Percentiles rank a stretch among this genome's conserved stretches.
Conservation (phyloP, 2,888 invertebrate genomes). For the Thysanoteuthis rhombus region DNA sequence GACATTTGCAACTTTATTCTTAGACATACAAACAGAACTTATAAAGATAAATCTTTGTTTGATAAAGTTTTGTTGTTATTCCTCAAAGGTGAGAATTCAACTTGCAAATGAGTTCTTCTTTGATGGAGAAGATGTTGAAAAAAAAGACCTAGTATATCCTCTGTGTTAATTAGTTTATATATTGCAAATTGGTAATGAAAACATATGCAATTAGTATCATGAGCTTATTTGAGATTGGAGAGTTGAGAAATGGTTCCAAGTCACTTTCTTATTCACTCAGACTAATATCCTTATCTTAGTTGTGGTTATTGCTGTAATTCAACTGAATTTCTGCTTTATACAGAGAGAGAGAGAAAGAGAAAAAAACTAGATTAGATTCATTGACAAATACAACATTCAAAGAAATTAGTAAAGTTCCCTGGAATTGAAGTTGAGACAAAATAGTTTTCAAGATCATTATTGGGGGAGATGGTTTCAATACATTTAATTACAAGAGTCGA, state of each 20-base stretch:
- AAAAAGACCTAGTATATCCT: not conserved
- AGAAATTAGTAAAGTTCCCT: not conserved
- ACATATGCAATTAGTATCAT: not conserved
- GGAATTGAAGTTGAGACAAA: not conserved
- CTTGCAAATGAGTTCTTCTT: not conserved
- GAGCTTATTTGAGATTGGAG: not conserved
- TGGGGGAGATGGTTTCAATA: too few species aligned
- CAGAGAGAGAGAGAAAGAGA: not conserved
- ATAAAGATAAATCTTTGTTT: not conserved
- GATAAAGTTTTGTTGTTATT: not conserved
- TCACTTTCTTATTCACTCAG: not conserved
- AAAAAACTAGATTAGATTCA: not conserved
- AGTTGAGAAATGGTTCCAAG: not conserved
- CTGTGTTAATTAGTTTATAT: not conserved
- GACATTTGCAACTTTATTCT: not conserved
- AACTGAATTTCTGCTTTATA: not conserved
- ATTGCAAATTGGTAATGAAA: not conserved
- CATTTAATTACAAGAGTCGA: too few species aligned
- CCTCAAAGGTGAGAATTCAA: not conserved
- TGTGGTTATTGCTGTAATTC: not conserved
- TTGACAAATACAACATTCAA: not conserved
- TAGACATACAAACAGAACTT: not conserved
- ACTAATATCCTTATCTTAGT: not conserved
- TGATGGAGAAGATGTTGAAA: not conserved
- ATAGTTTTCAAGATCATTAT: too few species aligned